These are phyloP conservation scores for Natrix natrix DNA, from an alignment of 2,797 vertebrate genomes.

Conservation along the genomic window DNA sequence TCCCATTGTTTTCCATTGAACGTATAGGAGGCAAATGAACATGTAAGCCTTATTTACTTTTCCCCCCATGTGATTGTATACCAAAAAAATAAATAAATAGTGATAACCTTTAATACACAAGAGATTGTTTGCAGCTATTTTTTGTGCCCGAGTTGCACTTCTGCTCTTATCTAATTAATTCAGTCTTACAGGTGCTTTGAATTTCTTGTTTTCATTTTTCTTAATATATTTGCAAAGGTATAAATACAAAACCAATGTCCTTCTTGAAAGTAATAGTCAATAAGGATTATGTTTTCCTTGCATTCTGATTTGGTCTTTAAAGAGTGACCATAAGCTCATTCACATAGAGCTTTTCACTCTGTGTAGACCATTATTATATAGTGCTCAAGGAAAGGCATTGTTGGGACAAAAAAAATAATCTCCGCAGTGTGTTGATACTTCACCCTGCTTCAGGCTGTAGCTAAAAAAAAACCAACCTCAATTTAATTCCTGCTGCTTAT, in stretches of 20 bases:
- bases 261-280: background rate
- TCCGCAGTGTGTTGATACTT: slow-evolving; percentile 11
- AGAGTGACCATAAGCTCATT: background rate
- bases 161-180: background rate
- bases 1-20: background rate
- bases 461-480: slow-evolving; percentile 6
- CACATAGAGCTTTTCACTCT: slow-evolving; percentile 10
- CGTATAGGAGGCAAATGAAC: background rate
- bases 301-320: slow-evolving; percentile 9
- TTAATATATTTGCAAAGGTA: slow-evolving; percentile 14
- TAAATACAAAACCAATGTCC: background rate
- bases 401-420: slow-evolving; percentile 15
- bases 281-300: background rate
- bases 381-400: background rate
- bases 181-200: slow-evolving; percentile 6
- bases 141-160: background rate
- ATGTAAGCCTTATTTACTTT: background rate
- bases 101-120: background rate
- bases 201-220: background rate
- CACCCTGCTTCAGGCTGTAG: slow-evolving; percentile 15
- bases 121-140: background rate
- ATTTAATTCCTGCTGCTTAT: slow-evolving; percentile 22
- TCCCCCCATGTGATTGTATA: background rate
- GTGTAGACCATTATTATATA: background rate
- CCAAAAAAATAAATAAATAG: background rate